Evolutionary conservation across 2,113 vertebrate genomes (phyloP), one percentile per base, ranked within the genome.

Genomic region (Nesospiza acunhae): DNA sequence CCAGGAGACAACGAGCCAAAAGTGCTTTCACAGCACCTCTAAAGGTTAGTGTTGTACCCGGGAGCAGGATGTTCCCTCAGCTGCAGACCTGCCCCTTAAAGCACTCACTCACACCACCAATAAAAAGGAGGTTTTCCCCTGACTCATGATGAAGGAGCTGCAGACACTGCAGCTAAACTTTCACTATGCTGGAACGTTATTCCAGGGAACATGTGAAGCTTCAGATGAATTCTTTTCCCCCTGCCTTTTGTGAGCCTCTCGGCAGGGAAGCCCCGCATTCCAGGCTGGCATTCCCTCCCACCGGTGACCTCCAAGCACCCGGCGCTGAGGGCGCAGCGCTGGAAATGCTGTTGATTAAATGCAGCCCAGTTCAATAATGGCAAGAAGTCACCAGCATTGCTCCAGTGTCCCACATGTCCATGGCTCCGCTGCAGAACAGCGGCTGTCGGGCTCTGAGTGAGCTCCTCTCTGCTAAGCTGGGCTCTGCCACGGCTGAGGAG

Each of bases 51-150:
- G 58, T 13, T 33, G 50, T 39, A 76, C 64, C 94, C 31, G 53
- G n/a, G 52, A 49, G 84, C 64, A 74, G 80, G 86, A 81, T 41
- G 84, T n/a, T 50, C 93, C 93, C 84, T 35, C 55, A 22, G 60
- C 76, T 79, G 66, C 92, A 79, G 79, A 50, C 60, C 87, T 96
- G 89, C 92, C 85, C 75, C 73, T 55, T 33, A 30, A 28, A 83
- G 52, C 68, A 10, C 84, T 77, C 83, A 20, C 69, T 96, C 86
- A 47, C 62, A 47, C 90, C 62, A 47, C 90, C 81, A 69, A 44
- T 87, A 76, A 83, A 91, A 74, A 76, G 6, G 35, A 92, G 84
- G 13, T 81, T 89, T 96, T 94, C 94, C 96, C 84, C 47, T 77
- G 91, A 95, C 74, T 94, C 91, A 94, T 21, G 94, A 41, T 53